These are phyloP conservation scores for Myotis pilosus DNA, from an alignment of 2,797 vertebrate genomes.

Conservation along the genomic window DNA sequence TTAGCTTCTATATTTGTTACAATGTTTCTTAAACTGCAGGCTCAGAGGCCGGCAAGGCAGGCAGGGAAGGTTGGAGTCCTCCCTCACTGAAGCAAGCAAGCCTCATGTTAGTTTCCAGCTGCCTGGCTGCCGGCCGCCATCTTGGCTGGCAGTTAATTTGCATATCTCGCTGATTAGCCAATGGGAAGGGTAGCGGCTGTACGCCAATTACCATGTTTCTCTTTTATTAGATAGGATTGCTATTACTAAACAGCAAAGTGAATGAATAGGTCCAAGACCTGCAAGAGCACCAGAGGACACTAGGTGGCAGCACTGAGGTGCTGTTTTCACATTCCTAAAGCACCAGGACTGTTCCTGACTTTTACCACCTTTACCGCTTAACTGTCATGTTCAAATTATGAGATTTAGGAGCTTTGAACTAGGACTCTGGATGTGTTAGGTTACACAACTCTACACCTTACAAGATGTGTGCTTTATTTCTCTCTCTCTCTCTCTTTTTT, in stretches of 20 bases:
- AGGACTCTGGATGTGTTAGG: neutral
- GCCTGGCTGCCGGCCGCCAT: too few relatives aligned
- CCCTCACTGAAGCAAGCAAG: too few relatives aligned
- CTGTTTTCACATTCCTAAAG: neutral
- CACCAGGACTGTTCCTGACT: neutral
- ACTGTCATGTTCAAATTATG: neutral
- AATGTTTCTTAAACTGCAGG: too few relatives aligned
- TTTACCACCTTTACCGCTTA: neutral
- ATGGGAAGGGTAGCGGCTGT: too few relatives aligned
- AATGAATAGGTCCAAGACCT: neutral
- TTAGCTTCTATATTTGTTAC: too few relatives aligned
- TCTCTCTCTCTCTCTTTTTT: neutral
- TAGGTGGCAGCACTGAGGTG: neutral
- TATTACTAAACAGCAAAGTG: neutral
- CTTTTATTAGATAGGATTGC: neutral
- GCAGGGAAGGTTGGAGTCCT: too few relatives aligned
- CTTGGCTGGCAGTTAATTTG: too few relatives aligned
- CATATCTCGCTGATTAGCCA: too few relatives aligned
- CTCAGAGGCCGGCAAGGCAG: too few relatives aligned
- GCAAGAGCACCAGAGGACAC: neutral
- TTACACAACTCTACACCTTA: neutral
- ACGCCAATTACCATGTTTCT: too few relatives aligned
- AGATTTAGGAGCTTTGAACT: neutral
- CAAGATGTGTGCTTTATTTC: neutral
- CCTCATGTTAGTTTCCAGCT: too few relatives aligned